These are phyloP conservation scores for Silurus lanzhouensis DNA, from an alignment of 2,797 vertebrate species.

Conservation along the genomic window DNA sequence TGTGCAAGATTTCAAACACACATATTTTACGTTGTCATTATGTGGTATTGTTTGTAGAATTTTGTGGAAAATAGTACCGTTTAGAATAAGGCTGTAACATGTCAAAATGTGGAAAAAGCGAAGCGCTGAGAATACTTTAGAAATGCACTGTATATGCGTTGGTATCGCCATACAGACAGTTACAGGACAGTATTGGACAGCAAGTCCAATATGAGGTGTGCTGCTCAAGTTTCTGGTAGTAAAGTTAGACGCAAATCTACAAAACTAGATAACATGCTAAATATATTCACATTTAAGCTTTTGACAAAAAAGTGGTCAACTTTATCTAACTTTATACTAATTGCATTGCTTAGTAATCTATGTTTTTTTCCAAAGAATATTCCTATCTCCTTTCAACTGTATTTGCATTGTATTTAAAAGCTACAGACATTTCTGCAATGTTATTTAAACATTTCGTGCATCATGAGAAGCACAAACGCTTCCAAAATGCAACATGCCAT, in stretches of 20 bases:
- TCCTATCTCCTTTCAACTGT: not conserved
- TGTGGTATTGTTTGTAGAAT: too few species aligned
- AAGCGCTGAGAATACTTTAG: too few species aligned
- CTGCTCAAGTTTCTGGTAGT: not conserved
- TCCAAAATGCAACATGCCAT: not conserved
- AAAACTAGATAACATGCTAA: not conserved
- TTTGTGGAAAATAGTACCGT: too few species aligned
- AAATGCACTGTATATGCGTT: not conserved
- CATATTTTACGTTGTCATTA: too few species aligned
- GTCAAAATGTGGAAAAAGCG: too few species aligned
- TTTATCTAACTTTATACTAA: constrained; percentile 17
- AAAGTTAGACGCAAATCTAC: not conserved
- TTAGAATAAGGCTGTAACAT: too few species aligned
- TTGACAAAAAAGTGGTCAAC: constrained; percentile 3
- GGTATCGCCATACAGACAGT: too few species aligned
- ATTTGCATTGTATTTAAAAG: not conserved
- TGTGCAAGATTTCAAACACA: too few species aligned
- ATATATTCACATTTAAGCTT: not conserved
- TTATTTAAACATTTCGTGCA: not conserved
- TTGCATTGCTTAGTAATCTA: constrained; percentile 11
- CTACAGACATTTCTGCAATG: not conserved
- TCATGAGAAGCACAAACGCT: not conserved
- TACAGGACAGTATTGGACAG: too few species aligned
- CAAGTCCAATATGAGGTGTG: not conserved
- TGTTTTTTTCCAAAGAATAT: not conserved